phyloP scores from a whole-genome alignment of 1,140 invertebrate genomes.

The Oedothorax gibbosus region DNA sequence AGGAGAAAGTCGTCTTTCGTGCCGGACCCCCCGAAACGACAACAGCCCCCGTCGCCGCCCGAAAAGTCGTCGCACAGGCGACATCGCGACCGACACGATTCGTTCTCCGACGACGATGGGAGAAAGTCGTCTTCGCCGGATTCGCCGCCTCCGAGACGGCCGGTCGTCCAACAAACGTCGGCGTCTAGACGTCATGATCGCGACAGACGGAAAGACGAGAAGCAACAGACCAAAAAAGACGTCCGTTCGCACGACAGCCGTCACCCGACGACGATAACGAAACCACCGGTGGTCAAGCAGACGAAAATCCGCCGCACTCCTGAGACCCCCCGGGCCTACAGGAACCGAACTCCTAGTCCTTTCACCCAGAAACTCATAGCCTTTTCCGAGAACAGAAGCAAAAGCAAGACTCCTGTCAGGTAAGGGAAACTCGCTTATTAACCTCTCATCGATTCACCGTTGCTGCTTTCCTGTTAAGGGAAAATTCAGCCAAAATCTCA shows the following conservation, averaged over 20 bases:
- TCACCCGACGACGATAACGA: constrained; percentile 35
- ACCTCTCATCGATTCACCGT: too few relatives aligned
- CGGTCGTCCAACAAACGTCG: too few relatives aligned
- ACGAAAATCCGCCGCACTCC: constrained; percentile 45
- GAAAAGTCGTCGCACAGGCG: neutral
- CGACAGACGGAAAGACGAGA: too few relatives aligned
- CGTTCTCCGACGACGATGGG: too few relatives aligned
- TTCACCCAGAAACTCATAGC: neutral
- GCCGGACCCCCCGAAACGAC: constrained; percentile 50
- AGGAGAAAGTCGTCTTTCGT: constrained; percentile 63
- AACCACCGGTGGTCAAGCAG: neutral
- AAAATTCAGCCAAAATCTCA: too few relatives aligned
- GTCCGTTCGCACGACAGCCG: neutral
- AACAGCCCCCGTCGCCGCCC: neutral
- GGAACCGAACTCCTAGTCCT: constrained; percentile 14
- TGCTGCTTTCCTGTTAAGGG: too few relatives aligned
- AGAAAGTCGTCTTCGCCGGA: neutral
- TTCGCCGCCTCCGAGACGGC: too few relatives aligned
- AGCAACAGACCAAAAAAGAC: neutral
- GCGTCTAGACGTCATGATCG: too few relatives aligned
- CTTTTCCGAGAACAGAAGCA: neutral
- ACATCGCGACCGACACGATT: too few relatives aligned
- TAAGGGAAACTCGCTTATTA: too few relatives aligned
- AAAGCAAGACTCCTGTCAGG: too few relatives aligned
- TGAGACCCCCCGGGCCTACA: constrained; percentile 15